These are phyloP conservation scores for Heliconius hortense DNA, from an alignment of 2,888 invertebrate species.

Conservation along the genomic window DNA sequence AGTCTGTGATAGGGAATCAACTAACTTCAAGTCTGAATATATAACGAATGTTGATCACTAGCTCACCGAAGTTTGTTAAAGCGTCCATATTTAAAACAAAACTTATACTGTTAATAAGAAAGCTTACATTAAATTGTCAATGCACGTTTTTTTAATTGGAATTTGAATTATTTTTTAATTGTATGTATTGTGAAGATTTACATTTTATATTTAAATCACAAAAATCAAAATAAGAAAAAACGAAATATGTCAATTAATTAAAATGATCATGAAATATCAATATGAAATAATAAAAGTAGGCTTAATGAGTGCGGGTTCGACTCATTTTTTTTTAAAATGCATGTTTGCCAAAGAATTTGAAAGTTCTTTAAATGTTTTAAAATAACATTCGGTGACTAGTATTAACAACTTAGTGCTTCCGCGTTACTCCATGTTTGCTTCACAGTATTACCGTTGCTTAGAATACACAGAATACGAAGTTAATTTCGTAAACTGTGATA, in stretches of 20 bases:
- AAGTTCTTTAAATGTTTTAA: neutral
- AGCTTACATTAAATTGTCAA: neutral
- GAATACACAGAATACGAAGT: constrained; percentile 40
- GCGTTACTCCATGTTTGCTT: constrained; percentile 39
- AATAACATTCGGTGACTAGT: constrained; percentile 27
- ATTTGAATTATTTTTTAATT: neutral
- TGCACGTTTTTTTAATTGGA: too few species aligned
- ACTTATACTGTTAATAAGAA: too few species aligned
- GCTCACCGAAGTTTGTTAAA: constrained; percentile 18
- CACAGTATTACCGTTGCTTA: constrained; percentile 53
- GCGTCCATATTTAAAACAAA: neutral
- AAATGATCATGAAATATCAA: too few species aligned
- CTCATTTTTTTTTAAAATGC: neutral
- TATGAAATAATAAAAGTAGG: neutral
- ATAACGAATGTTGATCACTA: constrained; percentile 34
- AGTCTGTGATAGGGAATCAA: constrained; percentile 69
- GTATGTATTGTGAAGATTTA: neutral
- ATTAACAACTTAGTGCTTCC: constrained; percentile 34
- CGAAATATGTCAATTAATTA: constrained; percentile 12
- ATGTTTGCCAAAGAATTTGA: constrained; percentile 22
- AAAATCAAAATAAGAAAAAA: neutral
- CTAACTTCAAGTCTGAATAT: constrained; percentile 37
- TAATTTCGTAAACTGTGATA: constrained; percentile 39
- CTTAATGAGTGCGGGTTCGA: constrained; percentile 10
- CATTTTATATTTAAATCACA: neutral